phyloP scores from a whole-genome alignment of 2,797 vertebrate genomes.

The Falco berigora region DNA sequence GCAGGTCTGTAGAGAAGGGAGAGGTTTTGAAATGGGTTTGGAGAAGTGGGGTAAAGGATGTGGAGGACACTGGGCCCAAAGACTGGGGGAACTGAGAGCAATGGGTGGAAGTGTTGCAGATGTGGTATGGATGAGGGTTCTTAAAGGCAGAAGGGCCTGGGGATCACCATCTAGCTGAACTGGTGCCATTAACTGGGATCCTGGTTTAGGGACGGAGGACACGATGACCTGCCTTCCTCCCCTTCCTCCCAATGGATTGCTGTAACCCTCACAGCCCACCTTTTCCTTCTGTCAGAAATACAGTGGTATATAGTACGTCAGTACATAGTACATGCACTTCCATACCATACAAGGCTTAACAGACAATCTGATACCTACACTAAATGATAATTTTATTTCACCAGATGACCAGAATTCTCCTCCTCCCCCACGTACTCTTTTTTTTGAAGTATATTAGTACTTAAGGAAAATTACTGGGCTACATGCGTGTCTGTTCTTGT shows the following conservation, averaged over 20 bases:
- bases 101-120: background rate
- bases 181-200: background rate
- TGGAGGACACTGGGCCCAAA: background rate
- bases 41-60: background rate
- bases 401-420: background rate
- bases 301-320: background rate
- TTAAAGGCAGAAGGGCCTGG: background rate
- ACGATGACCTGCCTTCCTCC: background rate
- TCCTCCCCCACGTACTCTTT: background rate
- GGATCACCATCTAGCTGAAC: background rate
- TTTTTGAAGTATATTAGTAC: background rate
- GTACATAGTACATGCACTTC: background rate
- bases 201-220: background rate
- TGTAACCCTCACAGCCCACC: background rate
- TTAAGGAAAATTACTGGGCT: background rate
- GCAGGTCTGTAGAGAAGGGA: background rate
- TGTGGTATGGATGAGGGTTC: background rate
- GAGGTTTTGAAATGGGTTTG: background rate
- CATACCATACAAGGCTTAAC: background rate
- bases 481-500: background rate
- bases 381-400: background rate
- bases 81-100: background rate
- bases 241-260: background rate
- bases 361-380: background rate
- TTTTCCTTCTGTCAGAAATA: background rate